Base-by-base conservation (phyloP, 2,113 vertebrate species). In the Cavia aperea region DNA sequence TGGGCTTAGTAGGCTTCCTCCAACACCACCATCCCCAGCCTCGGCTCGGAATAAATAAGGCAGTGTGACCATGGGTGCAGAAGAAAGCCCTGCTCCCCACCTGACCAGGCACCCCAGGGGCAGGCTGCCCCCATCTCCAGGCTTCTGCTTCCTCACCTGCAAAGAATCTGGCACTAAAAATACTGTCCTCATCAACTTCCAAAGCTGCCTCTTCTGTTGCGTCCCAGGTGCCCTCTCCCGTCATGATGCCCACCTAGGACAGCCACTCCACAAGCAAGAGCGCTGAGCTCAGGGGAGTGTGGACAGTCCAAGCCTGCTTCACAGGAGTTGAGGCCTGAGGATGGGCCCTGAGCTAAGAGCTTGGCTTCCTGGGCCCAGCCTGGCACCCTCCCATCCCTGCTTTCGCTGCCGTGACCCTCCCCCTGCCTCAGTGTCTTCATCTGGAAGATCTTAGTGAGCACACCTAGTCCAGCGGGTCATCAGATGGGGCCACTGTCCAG, bases 361-460 rank as follows among this genome's bases (percentile, higher is more conserved):
- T 24, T 13, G 29, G 58, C 78, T 31, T 68, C 73, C 10, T 5
- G 60, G 33, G 29, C 13, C 5, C 19, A 46, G 54, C 56, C n/a
- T 56, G 56, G 5, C 39, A 16, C 72, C 14, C 7, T 33, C 82
- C 11, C 8, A 24, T 36, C n/a, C 18, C 82, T 54, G 29, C 56
- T 31, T 62, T 46, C 60, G 15, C 65, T 70, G 29, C 33, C 62
- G 11, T 31, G 82, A 68, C 18, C 21, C 56, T 49, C 54, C 54
- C 82, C 54, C 19, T n/a, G 60, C 84, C 91, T 94, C 62, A 13
- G 65, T 60, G 68, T 90, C 81, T n/a, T 89, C 88, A 1, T 43
- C 65, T 82, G 65, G 91, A 73, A 51, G 33, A 75, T n/a, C 5
- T 4, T 9, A 24, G 83, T 24, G 16, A 81, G 15, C 7, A 13